A percentile compares a stretch with the other conserved stretches of the same genome.
Conservation (phyloP, 1,140 invertebrate genomes). For the Eurosta solidaginis region DNA sequence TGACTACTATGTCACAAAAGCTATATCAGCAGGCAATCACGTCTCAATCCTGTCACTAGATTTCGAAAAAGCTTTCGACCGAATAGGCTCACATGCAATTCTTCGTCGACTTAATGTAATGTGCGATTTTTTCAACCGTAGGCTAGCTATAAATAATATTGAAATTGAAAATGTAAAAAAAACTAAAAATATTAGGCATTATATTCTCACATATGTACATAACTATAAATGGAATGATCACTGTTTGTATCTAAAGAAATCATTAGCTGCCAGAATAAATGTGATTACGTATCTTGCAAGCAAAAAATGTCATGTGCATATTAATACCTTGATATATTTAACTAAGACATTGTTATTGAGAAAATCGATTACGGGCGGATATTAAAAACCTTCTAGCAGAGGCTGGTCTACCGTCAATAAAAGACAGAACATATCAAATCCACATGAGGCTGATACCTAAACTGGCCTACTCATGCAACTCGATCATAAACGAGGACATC, state of each 20-base stretch:
- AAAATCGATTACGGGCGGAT: neutral
- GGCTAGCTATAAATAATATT: neutral
- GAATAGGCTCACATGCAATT: neutral
- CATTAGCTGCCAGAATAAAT: neutral
- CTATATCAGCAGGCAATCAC: neutral
- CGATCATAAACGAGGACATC: too few species aligned
- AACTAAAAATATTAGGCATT: neutral
- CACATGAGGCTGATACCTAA: neutral
- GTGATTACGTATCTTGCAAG: neutral
- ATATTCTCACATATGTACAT: neutral
- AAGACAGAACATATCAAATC: neutral
- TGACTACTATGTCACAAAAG: neutral
- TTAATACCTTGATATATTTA: neutral
- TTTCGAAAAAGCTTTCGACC: conserved; percentile 21
- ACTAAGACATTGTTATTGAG: neutral
- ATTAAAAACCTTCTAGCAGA: neutral
- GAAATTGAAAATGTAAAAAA: neutral
- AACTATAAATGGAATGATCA: neutral
- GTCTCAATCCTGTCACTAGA: neutral
- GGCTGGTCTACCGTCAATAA: neutral
- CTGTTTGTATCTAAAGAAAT: neutral
- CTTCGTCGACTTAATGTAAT: neutral
- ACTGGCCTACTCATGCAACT: neutral
- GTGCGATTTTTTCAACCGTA: neutral
- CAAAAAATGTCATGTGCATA: neutral